A percentile compares a stretch with the other conserved stretches of the same genome.
These are phyloP conservation scores for Erebia ligea DNA, from an alignment of 2,888 invertebrate genomes.

Conservation along the genomic window DNA sequence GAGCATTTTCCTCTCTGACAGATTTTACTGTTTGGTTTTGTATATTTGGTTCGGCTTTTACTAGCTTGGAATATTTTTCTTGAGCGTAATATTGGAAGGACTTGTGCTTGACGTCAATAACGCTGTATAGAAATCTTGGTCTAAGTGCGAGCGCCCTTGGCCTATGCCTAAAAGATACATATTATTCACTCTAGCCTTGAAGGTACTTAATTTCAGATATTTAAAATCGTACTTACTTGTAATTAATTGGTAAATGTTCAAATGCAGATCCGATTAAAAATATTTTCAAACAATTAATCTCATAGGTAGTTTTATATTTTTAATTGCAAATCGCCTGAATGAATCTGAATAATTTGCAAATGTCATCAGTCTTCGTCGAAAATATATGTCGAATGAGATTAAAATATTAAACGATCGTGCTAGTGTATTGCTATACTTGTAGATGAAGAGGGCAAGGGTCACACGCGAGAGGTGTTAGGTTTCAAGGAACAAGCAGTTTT, in stretches of 20 bases:
- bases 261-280: no score
- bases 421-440: neutral
- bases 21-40: constrained; percentile 20
- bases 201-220: no score
- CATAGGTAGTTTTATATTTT: neutral
- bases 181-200: no score
- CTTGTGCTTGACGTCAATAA: neutral
- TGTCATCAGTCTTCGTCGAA: neutral
- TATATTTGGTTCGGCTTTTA: neutral
- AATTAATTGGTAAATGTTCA: no score
- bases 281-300: no score
- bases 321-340: neutral
- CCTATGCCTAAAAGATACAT: no score
- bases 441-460: constrained; percentile 5
- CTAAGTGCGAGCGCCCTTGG: neutral
- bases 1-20: constrained; percentile 27
- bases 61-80: neutral
- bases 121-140: neutral
- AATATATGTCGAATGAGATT: neutral
- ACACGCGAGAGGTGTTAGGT: constrained; percentile 22
- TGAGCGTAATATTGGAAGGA: neutral
- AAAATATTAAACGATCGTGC: constrained; percentile 6
- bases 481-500: constrained; percentile 21
- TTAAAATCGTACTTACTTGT: no score
- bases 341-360: neutral